Conservation (phyloP, 2,113 vertebrate species). For the Seriola quinqueradiata region DNA sequence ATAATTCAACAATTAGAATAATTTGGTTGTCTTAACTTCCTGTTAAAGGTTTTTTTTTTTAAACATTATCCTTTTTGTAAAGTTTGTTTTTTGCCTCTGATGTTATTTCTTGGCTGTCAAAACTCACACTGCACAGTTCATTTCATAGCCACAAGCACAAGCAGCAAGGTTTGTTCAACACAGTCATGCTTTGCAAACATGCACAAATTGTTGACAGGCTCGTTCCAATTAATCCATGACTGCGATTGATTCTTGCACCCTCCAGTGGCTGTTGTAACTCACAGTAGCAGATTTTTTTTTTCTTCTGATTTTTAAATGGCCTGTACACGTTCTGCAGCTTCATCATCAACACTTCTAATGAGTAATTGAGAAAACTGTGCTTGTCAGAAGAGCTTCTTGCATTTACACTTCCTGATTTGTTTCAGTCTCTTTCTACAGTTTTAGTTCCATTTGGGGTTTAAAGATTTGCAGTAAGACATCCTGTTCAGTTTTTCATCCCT, state of each 20-base stretch:
- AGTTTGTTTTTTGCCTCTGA: neutral
- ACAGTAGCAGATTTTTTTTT: neutral
- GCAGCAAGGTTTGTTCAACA: conserved; percentile 23
- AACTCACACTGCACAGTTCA: neutral
- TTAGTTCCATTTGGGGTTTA: neutral
- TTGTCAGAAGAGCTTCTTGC: neutral
- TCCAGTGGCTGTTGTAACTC: conserved; percentile 21
- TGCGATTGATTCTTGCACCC: conserved; percentile 9
- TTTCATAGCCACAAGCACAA: conserved; percentile 22
- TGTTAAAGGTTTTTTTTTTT: neutral
- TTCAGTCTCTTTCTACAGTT: neutral
- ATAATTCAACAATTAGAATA: neutral
- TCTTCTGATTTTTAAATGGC: neutral
- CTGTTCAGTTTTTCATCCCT: conserved; percentile 7
- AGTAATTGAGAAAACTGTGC: neutral
- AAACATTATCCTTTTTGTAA: neutral
- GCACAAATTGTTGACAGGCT: conserved; percentile 36
- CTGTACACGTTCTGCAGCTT: neutral
- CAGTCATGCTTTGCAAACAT: conserved; percentile 26
- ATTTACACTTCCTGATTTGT: conserved; percentile 10
- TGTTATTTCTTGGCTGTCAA: neutral
- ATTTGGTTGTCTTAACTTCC: neutral
- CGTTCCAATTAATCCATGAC: conserved; percentile 30
- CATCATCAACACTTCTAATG: conserved; percentile 11
- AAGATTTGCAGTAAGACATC: neutral